A percentile compares a stretch with the other conserved stretches of the same genome.
Conservation (phyloP, 2,797 vertebrate genomes). For the Epinephelus awoara region DNA sequence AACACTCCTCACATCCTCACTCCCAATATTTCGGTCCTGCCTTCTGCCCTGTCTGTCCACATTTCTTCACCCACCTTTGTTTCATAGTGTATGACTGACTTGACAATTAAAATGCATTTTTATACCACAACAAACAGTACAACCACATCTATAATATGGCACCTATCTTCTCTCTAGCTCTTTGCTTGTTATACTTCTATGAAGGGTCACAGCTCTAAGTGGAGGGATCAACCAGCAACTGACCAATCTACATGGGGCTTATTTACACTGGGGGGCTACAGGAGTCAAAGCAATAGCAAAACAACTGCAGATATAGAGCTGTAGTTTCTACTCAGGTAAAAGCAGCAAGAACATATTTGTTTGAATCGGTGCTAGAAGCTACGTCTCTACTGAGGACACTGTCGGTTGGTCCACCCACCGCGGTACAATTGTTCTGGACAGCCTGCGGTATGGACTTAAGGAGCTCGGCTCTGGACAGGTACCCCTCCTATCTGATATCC, state of each 20-base stretch:
- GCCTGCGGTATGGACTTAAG: slow-evolving; percentile 78
- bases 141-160: not conserved
- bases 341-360: slow-evolving; percentile 23
- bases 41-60: too few relatives aligned
- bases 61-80: not conserved
- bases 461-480: slow-evolving; percentile 81
- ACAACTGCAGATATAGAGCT: slow-evolving; percentile 20
- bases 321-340: slow-evolving; percentile 27
- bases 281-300: slow-evolving; percentile 30
- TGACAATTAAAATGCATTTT: not conserved
- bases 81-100: not conserved
- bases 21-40: too few relatives aligned
- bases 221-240: slow-evolving; percentile 31
- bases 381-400: slow-evolving; percentile 63
- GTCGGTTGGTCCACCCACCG: slow-evolving; percentile 81
- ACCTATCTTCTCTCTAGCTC: not conserved
- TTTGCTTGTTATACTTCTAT: slow-evolving; percentile 4
- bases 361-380: slow-evolving; percentile 46
- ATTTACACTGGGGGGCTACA: slow-evolving; percentile 35
- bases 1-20: too few relatives aligned
- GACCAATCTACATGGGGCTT: slow-evolving; percentile 22
- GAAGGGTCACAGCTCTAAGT: slow-evolving; percentile 12
- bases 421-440: slow-evolving; percentile 81
- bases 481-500: slow-evolving; percentile 83
- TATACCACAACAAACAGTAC: not conserved